These are phyloP conservation scores for Myotis findleyi DNA, from an alignment of 2,797 vertebrate species.

Conservation along the genomic window DNA sequence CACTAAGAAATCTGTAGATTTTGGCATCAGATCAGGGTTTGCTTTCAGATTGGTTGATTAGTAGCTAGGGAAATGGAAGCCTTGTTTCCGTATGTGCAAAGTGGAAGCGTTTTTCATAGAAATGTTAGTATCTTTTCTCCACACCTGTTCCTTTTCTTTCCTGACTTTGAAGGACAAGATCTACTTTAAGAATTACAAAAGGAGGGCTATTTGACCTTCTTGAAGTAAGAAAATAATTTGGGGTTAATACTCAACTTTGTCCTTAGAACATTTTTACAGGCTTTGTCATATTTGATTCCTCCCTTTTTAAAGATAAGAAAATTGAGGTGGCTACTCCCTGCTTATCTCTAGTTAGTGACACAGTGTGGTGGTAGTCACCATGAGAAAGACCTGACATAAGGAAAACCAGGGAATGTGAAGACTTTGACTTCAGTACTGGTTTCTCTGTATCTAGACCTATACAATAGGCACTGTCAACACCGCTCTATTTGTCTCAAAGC, in stretches of 20 bases:
- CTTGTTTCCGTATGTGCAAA: not conserved
- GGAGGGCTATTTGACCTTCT: slow-evolving; percentile 18
- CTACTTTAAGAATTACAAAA: slow-evolving; percentile 50
- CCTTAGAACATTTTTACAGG: slow-evolving; percentile 4
- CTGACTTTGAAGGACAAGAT: slow-evolving; percentile 3
- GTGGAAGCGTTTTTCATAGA: not conserved
- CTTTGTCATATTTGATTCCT: slow-evolving; percentile 35
- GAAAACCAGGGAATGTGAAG: not conserved
- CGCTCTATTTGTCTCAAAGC: not conserved
- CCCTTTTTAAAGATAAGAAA: not conserved
- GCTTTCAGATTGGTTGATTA: not conserved
- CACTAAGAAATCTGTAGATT: not conserved
- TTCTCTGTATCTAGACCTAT: slow-evolving; percentile 7
- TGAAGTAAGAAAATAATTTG: slow-evolving; percentile 41
- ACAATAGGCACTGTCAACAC: not conserved
- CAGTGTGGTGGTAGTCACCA: not conserved
- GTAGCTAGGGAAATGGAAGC: not conserved
- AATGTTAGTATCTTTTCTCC: not conserved
- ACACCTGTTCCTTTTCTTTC: not conserved
- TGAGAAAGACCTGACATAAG: not conserved
- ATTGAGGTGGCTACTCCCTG: not conserved
- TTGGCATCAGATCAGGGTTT: not conserved
- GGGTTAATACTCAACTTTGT: slow-evolving; percentile 20
- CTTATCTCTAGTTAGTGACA: not conserved
- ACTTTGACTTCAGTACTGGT: not conserved